Percentiles rank a stretch among this genome's conserved stretches.
These are phyloP conservation scores for Nymphicus hollandicus DNA, from an alignment of 2,113 vertebrate genomes.

Conservation along the genomic window DNA sequence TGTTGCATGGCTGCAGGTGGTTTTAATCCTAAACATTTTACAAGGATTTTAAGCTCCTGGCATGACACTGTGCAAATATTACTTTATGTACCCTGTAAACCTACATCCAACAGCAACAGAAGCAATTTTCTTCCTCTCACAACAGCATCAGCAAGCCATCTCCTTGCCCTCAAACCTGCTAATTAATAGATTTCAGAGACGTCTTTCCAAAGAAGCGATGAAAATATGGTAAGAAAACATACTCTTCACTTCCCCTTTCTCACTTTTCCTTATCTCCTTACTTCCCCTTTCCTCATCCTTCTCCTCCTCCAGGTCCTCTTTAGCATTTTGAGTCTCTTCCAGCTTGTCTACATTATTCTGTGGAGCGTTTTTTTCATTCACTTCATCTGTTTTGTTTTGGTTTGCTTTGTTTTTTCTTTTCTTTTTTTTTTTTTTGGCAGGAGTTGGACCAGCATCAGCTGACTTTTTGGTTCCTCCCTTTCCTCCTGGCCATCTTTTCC, in stretches of 20 bases:
- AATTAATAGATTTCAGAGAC: not conserved
- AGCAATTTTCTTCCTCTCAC: not conserved
- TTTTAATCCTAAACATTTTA: not conserved
- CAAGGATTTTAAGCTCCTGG: not conserved
- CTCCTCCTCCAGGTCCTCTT: not conserved
- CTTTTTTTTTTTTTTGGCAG: not conserved
- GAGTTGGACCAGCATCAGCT: not conserved
- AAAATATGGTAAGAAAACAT: not conserved
- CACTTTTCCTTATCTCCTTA: not conserved
- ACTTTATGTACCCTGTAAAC: not conserved
- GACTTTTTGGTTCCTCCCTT: not conserved
- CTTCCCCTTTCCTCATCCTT: not conserved
- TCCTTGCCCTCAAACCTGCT: not conserved
- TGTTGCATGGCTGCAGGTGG: not conserved
- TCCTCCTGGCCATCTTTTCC: not conserved
- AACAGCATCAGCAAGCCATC: not conserved
- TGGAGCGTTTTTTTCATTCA: not conserved
- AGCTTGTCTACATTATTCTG: not conserved
- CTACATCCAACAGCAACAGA: not conserved
- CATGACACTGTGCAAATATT: not conserved
- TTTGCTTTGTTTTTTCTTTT: too few species aligned
- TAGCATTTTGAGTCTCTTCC: not conserved
- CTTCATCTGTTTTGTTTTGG: not conserved
- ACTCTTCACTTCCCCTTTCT: not conserved
- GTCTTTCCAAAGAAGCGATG: not conserved